Conservation (phyloP, 1,140 invertebrate genomes). For the Meloidogyne exigua region DNA sequence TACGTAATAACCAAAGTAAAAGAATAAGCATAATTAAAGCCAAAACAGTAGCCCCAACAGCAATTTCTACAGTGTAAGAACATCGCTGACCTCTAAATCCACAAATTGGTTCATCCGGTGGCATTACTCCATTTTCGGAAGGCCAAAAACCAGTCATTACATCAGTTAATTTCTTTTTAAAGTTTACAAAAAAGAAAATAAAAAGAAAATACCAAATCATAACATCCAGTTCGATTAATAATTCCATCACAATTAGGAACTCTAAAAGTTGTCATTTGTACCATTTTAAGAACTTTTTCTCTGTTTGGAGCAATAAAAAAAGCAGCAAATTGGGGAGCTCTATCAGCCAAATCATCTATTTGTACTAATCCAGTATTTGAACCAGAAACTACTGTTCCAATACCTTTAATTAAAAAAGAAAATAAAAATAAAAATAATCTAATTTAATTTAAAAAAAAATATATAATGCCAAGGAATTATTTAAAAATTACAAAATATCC, state of each 20-base stretch:
- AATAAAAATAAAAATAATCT: no score
- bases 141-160: conserved; percentile 62
- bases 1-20: conserved; percentile 40
- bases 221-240: conserved; percentile 57
- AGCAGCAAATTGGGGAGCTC: conserved; percentile 54
- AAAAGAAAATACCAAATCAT: conserved; percentile 48
- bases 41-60: conserved; percentile 43
- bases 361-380: conserved; percentile 48
- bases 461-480: no score
- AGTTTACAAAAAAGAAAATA: not conserved
- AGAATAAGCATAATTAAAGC: conserved; percentile 45
- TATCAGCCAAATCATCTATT: conserved; percentile 61
- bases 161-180: conserved; percentile 55
- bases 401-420: conserved; percentile 48
- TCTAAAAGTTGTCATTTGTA: conserved; percentile 49
- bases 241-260: conserved; percentile 57
- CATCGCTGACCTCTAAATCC: conserved; percentile 53
- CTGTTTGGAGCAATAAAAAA: conserved; percentile 60
- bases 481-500: not conserved
- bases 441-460: no score
- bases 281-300: conserved; percentile 63
- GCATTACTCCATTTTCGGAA: conserved; percentile 53
- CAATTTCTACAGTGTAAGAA: conserved; percentile 57
- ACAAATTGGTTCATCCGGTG: conserved; percentile 56
- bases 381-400: conserved; percentile 44